phyloP scores from a whole-genome alignment of 1,140 invertebrate genomes.

The Lutraria rhynchaena region DNA sequence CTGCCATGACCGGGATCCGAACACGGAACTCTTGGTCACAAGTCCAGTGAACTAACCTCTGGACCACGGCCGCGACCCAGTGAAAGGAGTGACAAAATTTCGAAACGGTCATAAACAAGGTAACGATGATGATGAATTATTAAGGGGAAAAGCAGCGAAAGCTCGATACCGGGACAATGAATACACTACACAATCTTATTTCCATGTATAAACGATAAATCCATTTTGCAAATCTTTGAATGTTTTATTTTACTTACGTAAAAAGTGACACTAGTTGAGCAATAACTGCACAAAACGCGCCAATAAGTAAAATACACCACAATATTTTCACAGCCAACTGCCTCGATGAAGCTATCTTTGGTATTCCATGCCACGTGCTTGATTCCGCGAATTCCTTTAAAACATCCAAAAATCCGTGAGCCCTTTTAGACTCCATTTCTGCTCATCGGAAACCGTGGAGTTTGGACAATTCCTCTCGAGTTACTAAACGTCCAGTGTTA shows the following conservation, averaged over 20 bases:
- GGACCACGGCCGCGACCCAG: not conserved
- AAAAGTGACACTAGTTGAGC: conserved; percentile 11
- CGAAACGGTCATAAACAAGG: not conserved
- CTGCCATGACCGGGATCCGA: too few relatives aligned
- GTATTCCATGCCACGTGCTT: conserved; percentile 30
- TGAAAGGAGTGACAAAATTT: not conserved
- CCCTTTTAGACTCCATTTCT: too few relatives aligned
- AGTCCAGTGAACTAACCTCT: too few relatives aligned
- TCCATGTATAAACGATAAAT: too few relatives aligned
- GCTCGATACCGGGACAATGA: not conserved
- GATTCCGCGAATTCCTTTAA: conserved; percentile 12
- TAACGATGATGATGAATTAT: not conserved
- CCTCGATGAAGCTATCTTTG: conserved; percentile 25
- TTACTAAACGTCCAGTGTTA: too few relatives aligned
- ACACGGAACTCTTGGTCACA: too few relatives aligned
- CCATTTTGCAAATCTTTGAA: too few relatives aligned
- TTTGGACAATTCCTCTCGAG: too few relatives aligned
- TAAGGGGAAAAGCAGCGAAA: not conserved
- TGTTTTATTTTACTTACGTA: too few relatives aligned
- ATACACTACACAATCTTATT: not conserved
- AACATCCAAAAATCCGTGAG: not conserved
- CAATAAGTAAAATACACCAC: conserved; percentile 22
- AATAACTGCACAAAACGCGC: not conserved
- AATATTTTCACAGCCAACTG: conserved; percentile 33
- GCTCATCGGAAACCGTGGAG: too few relatives aligned